phyloP scores from a whole-genome alignment of 2,113 vertebrate species.

The Oryzias curvinotus region DNA sequence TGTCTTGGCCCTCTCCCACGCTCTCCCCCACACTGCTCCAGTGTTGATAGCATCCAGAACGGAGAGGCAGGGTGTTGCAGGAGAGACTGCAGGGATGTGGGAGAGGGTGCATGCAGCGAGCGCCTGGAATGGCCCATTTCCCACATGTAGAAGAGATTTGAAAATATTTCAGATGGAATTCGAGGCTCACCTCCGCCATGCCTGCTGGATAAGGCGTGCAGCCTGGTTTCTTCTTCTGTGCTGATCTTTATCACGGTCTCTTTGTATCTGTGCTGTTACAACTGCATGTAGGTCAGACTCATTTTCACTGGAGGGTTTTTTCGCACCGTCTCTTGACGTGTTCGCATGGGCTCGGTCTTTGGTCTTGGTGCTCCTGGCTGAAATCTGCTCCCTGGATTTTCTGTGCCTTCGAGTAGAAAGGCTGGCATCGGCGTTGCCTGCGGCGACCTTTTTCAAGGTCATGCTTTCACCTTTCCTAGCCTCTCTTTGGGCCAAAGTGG shows the following conservation, averaged over 20 bases:
- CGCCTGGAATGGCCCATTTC: conserved; percentile 56
- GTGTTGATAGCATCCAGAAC: conserved; percentile 71
- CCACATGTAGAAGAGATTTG: conserved; percentile 15
- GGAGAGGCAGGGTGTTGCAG: conserved; percentile 11
- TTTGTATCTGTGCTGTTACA: conserved; percentile 9
- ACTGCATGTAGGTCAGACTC: conserved; percentile 12
- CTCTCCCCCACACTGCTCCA: conserved; percentile 38
- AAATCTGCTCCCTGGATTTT: conserved; percentile 42
- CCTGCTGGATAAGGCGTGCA: conserved; percentile 61
- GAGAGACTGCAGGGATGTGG: conserved; percentile 31
- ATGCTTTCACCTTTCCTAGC: conserved; percentile 20
- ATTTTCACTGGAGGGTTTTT: conserved; percentile 37
- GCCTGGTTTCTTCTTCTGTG: conserved; percentile 50
- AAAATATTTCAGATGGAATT: not conserved
- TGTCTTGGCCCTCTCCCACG: conserved; percentile 58
- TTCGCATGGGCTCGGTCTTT: conserved; percentile 29
- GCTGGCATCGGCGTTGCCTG: conserved; percentile 27
- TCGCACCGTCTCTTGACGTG: conserved; percentile 42
- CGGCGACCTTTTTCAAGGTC: conserved; percentile 16
- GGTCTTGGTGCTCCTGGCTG: conserved; percentile 36
- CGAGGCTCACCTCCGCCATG: conserved; percentile 65
- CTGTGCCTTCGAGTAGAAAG: conserved; percentile 32
- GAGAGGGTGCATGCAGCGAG: conserved; percentile 65
- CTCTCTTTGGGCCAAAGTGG: conserved; percentile 7
- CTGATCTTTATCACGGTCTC: conserved; percentile 44